Base-by-base conservation (phyloP, 2,888 invertebrate species). In the Nephrotoma guestfalica region DNA sequence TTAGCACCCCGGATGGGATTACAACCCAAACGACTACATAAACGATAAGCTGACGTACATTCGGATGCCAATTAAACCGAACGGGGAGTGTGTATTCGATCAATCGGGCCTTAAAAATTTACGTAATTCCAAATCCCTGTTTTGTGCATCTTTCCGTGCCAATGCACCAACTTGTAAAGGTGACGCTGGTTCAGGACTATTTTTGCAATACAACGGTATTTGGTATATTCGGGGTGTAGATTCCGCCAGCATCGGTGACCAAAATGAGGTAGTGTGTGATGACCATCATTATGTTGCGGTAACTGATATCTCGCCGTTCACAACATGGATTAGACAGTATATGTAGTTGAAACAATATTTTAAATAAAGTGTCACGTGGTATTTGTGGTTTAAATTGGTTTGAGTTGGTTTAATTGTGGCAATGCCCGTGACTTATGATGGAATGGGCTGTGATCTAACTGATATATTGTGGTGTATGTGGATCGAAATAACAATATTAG, bases 201-300 rank as follows among this genome's bases (percentile, higher is more conserved):
- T 93, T 7, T 92, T 93, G 89, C 89, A 90, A 41, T 87, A 88
- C 41, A 85, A 86, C 15, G 86, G 87, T 0, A 87, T 88, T 2
- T 93, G 92, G 92, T 91, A 91, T 89, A 90, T 93, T 0, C 89
- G 93, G 6, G 94, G 94, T 0, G 89, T 94, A 15, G 93, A 94
- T 0, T 94, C 94, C 0, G 90, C 94, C 0, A 93, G 93, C 0
- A 93, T 94, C 2, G 93, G 93, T 0, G 89, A 93, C 42, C 93
- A 93, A 88, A 93, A 93, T 89, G 93, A 93, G 88, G 92, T 92
- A 88, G 90, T 93, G 6, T 94, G 94, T 88, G 94, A 94, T 88
- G 92, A 94, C 0, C 91, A 92, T 0, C 93, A 94, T 88, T 94
- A 93, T 89, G 93, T 93, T 18, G 93, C 94, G 6, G 94, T 94